Percentiles rank a stretch among this genome's conserved stretches.
These are phyloP conservation scores for Elegia similella DNA, from an alignment of 2,888 invertebrate species.

Conservation along the genomic window DNA sequence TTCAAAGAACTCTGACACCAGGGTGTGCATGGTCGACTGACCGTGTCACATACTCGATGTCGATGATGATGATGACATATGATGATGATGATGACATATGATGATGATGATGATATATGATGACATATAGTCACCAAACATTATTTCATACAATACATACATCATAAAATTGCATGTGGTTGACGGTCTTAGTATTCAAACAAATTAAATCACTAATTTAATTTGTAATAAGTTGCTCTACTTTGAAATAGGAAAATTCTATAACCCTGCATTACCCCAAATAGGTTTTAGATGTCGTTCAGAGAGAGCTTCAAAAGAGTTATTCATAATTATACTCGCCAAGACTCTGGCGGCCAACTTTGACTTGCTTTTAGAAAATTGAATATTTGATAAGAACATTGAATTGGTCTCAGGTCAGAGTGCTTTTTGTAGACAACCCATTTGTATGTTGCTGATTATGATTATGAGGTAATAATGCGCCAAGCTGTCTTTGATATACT, in stretches of 20 bases:
- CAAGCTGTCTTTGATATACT: too few species aligned
- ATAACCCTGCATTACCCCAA: constrained; percentile 22
- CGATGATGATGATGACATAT: too few species aligned
- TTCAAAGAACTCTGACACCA: too few species aligned
- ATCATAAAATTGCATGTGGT: neutral
- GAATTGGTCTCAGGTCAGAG: neutral
- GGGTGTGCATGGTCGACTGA: too few species aligned
- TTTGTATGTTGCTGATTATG: neutral
- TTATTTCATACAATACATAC: neutral
- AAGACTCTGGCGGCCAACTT: constrained; percentile 8
- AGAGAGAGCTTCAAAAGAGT: constrained; percentile 14
- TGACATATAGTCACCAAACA: too few species aligned
- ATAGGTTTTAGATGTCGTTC: constrained; percentile 6
- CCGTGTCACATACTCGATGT: too few species aligned
- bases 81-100: too few species aligned
- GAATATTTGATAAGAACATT: constrained; percentile 11
- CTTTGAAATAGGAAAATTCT: neutral
- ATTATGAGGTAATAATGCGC: too few species aligned
- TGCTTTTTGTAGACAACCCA: neutral
- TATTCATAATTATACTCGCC: constrained; percentile 21
- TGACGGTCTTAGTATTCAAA: neutral
- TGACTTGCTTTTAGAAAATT: constrained; percentile 7
- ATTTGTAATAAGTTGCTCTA: neutral
- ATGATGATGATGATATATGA: too few species aligned
- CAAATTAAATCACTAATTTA: neutral